Base-by-base conservation (phyloP, 2,797 vertebrate genomes). In the Oreochromis mossambicus region DNA sequence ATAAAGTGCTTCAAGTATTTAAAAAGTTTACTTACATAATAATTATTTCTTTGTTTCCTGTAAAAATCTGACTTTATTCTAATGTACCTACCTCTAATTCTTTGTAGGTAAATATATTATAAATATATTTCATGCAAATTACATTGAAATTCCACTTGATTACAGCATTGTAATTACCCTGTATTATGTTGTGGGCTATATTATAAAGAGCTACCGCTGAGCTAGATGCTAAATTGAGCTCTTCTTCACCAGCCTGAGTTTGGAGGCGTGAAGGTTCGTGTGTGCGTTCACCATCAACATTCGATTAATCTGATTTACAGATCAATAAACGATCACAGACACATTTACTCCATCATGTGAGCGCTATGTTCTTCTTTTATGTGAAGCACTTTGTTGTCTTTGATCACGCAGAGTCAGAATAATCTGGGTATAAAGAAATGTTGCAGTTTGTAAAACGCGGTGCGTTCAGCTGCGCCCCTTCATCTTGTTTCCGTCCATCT, bases 391-490 rank as follows among this genome's bases (percentile, higher is more conserved):
- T 36, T 63, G 19, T 7, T 63, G 32, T 63, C 58, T 63, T 2
- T 63, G 32, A 12, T 63, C 15, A 52, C 5, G 10, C 9, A 24
- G 56, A 34, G 56, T 34, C 32, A 36, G 17, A 61, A 34, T 1
- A 34, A 61, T 61, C 32, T 61, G 56, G 3, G 10, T 32, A 0
- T 58, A 19, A 19, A 26, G 14, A 11, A 24, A 43, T 26, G 13
- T 41, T 1, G 12, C 38, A 0, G 1, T 68, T 43, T 36, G n/a
- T 43, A 15, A 68, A 41, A 15, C n/a, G 5, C 15, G 13, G 13
- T 7, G 54, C 24, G 56, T 3, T 61, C 29, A 17, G 26, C 29
- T 58, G 29, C 8, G 14, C 21, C 17, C 38, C 13, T 26, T 4
- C 36, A 2, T 29, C 24, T 2, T 43, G 63, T 43, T 43, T 70